Evolutionary conservation across 2,888 invertebrate genomes (phyloP).

Genomic region (Luperina nickerlii): DNA sequence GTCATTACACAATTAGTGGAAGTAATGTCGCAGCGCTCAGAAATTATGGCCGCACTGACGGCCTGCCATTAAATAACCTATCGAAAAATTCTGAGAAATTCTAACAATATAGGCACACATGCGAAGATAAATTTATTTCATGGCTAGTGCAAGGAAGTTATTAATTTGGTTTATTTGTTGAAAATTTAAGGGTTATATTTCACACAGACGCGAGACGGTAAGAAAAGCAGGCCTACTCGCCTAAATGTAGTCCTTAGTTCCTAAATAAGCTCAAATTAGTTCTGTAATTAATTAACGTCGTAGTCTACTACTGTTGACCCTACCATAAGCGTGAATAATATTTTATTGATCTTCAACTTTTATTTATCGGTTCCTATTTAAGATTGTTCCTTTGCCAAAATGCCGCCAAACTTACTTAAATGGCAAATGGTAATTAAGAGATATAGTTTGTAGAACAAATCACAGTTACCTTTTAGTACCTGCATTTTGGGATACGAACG

Average conservation of each 20-base stretch:
- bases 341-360: neutral
- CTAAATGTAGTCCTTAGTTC: neutral
- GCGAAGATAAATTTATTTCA: conserved; percentile 30
- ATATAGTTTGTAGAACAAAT: conserved; percentile 53
- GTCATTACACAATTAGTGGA: conserved; percentile 78
- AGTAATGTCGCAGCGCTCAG: conserved; percentile 72
- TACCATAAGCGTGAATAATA: neutral
- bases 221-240: neutral
- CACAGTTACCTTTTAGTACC: conserved; percentile 64
- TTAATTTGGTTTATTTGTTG: conserved; percentile 28
- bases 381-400: neutral
- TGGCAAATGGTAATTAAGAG: conserved; percentile 37
- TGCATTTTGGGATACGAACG: conserved; percentile 59
- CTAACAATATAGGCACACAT: conserved; percentile 35
- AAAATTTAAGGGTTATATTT: conserved; percentile 14
- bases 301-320: neutral
- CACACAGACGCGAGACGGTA: neutral
- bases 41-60: conserved; percentile 68
- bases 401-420: conserved; percentile 9
- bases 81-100: conserved; percentile 59
- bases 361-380: neutral
- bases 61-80: conserved; percentile 59
- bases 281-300: neutral
- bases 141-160: conserved; percentile 1
- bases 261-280: neutral